Evolutionary conservation across 2,113 vertebrate genomes (phyloP).

Genomic region (Xiphias gladius): DNA sequence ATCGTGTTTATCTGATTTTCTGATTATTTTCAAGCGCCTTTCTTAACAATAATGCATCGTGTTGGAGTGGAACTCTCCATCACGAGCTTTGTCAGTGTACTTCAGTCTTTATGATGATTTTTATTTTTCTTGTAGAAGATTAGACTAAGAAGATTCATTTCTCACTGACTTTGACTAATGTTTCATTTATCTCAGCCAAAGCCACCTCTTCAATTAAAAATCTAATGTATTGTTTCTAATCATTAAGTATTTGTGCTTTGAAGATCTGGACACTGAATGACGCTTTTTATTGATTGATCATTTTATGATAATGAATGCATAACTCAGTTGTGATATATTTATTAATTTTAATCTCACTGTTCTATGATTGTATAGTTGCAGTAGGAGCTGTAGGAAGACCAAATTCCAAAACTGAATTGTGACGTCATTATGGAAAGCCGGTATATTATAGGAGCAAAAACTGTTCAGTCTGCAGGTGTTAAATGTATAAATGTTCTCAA

Average conservation of each 20-base stretch:
- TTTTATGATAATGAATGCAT: constrained; percentile 55
- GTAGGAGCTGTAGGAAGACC: constrained; percentile 69
- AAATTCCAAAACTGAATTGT: constrained; percentile 61
- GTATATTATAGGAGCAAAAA: constrained; percentile 73
- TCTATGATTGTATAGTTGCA: constrained; percentile 82
- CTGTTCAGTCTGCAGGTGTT: constrained; percentile 77
- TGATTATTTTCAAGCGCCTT: not conserved
- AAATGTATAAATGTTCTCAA: constrained; percentile 80
- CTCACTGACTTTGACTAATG: constrained; percentile 49
- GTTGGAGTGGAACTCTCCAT: constrained; percentile 10
- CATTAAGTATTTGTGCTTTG: constrained; percentile 39
- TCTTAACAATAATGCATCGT: not conserved
- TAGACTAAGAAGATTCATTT: constrained; percentile 30
- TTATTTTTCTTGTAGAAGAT: constrained; percentile 26
- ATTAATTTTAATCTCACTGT: constrained; percentile 64
- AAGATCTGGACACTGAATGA: constrained; percentile 55
- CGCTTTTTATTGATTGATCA: constrained; percentile 24
- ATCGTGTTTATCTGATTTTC: constrained; percentile 11
- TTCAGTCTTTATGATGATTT: constrained; percentile 2
- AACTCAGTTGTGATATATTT: constrained; percentile 40
- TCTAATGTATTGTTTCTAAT: constrained; percentile 45
- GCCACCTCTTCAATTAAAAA: constrained; percentile 44
- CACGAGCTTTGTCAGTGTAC: not conserved
- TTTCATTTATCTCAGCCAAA: constrained; percentile 70
- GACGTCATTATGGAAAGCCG: constrained; percentile 65